Conservation (phyloP, 2,888 invertebrate species). For the Pheosia gnoma region DNA sequence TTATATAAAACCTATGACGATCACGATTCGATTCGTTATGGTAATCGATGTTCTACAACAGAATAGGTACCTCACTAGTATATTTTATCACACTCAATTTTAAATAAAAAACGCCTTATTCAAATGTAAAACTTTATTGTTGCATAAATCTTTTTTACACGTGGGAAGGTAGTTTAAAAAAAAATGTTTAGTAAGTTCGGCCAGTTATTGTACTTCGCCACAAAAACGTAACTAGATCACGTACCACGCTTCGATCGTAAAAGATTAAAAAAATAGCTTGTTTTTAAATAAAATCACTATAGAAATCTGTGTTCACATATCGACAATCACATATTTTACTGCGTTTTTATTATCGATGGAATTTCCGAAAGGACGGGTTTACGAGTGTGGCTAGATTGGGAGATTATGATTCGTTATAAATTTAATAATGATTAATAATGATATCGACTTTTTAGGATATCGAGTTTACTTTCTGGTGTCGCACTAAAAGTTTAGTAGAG, state of each 20-base stretch:
- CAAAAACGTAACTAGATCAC: slow-evolving; percentile 31
- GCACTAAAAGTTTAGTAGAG: slow-evolving; percentile 3
- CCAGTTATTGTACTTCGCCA: not conserved
- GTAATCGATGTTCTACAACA: too few species aligned
- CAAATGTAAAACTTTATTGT: not conserved
- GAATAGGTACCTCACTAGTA: too few species aligned
- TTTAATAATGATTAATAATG: slow-evolving; percentile 79
- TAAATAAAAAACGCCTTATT: too few species aligned
- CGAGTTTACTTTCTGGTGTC: slow-evolving; percentile 34
- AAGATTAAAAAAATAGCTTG: slow-evolving; percentile 41
- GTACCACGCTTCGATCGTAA: slow-evolving; percentile 32
- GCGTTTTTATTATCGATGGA: slow-evolving; percentile 60
- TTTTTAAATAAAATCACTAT: slow-evolving; percentile 41
- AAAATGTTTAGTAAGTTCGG: too few species aligned
- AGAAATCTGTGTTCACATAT: slow-evolving; percentile 42
- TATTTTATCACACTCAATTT: too few species aligned
- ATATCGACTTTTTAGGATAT: slow-evolving; percentile 64
- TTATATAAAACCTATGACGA: too few species aligned
- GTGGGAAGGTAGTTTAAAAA: too few species aligned
- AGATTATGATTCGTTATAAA: slow-evolving; percentile 77
- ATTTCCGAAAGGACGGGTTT: slow-evolving; percentile 57
- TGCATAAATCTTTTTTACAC: too few species aligned
- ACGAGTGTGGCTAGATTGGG: slow-evolving; percentile 57
- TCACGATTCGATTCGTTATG: too few species aligned
- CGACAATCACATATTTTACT: slow-evolving; percentile 67